Base-by-base conservation (phyloP, 2,888 invertebrate species). In the Trachelus stipa region DNA sequence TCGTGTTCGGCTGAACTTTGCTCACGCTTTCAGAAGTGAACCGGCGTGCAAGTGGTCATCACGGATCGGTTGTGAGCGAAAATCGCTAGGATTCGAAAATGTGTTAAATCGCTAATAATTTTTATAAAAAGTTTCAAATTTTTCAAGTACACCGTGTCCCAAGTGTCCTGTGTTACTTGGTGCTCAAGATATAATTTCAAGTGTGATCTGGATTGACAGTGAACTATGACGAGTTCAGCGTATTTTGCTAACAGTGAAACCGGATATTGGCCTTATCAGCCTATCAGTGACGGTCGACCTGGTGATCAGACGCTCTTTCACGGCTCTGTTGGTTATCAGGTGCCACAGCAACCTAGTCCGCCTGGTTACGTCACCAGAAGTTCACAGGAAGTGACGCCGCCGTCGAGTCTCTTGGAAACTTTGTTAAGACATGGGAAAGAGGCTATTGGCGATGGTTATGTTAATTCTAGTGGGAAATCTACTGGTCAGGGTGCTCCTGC, bases 341-440 rank as follows among this genome's bases (percentile, higher is more conserved):
- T 73, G 35, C 75, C 73, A 6, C 1, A 73, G 78, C 23, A 81
- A 76, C 73, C 79, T 35, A 6, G 78, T 79, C 79, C 78, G 34
- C 31, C 71, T 31, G 33, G 1, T 34, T 71, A 71, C 71, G 33
- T 34, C 33, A 71, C 34, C 12, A 31, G 71, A 31, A 34, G 12
- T 11, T 73, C 80, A n/a, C 31, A 79, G 23, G 77, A 77, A 12
- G 11, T 31, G 1, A 73, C 79, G 30, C 73, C 83, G 31, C 76
- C 84, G 4, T 76, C 85, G 2, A 88, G 87, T 73, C 81, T 90
- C 6, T 78, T 90, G 11, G 88, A 89, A 80, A 83, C 85, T 0
- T 79, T 87, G 0, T 75, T 90, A 23, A 83, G 87, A 0, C 88
- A 88, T 12, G 90, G 90, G 0, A 90, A 85, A 35, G 83, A 88